Conservation (phyloP, 2,888 invertebrate genomes). For the Spicauda simplicius region DNA sequence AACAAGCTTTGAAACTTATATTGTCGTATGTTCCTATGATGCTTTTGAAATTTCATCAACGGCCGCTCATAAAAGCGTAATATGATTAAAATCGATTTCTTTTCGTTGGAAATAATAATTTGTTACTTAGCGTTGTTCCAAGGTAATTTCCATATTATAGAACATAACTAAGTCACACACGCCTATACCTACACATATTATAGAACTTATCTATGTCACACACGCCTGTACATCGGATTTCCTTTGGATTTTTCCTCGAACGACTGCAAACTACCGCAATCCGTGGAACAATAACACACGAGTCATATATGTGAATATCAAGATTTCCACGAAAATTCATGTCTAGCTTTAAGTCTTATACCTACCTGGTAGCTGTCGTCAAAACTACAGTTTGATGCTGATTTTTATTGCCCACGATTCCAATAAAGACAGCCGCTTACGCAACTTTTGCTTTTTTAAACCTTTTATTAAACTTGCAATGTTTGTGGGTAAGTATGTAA, state of each 20-base stretch:
- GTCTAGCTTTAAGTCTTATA: constrained; percentile 22
- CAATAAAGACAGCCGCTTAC: constrained; percentile 23
- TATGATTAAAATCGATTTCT: neutral
- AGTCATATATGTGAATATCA: constrained; percentile 30
- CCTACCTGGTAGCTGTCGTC: constrained; percentile 15
- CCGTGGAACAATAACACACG: constrained; percentile 30
- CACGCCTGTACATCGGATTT: neutral
- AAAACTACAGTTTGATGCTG: constrained; percentile 30
- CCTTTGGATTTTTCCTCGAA: neutral
- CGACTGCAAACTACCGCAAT: constrained; percentile 30
- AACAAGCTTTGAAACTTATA: constrained; percentile 9
- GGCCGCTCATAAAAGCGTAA: too few species aligned
- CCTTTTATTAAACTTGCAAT: too few species aligned
- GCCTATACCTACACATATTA: neutral
- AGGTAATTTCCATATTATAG: neutral
- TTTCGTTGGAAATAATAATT: neutral
- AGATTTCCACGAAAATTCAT: constrained; percentile 26
- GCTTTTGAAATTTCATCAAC: neutral
- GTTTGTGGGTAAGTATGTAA: too few species aligned
- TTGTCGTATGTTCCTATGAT: neutral
- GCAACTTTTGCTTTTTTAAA: constrained; percentile 25
- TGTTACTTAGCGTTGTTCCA: neutral
- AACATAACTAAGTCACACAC: neutral
- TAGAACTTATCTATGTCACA: neutral
- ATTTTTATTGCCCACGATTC: constrained; percentile 15